These are phyloP conservation scores for Plebejus melissa DNA, from an alignment of 2,888 invertebrate genomes.

Conservation along the genomic window DNA sequence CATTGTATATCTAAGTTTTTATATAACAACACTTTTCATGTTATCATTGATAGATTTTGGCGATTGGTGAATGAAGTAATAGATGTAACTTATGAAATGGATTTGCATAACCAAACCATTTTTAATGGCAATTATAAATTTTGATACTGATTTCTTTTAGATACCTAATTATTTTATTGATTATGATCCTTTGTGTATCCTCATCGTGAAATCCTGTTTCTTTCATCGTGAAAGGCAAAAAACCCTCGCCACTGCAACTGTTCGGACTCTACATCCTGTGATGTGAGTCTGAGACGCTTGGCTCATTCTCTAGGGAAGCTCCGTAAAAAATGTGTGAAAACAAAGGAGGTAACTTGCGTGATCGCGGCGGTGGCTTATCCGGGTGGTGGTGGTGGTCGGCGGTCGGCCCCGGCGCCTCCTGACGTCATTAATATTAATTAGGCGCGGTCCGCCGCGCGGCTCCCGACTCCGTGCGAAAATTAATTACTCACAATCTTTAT, in stretches of 20 bases:
- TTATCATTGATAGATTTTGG: background rate
- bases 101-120: background rate
- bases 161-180: background rate
- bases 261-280: constrained; percentile 1
- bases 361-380: constrained; percentile 52
- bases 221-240: constrained; percentile 2
- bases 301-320: constrained; percentile 14
- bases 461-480: constrained; percentile 78
- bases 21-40: background rate
- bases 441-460: constrained; percentile 72
- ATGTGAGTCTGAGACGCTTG: constrained; percentile 6
- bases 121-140: background rate
- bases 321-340: constrained; percentile 26
- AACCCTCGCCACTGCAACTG: constrained; percentile 12
- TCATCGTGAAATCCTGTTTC: background rate
- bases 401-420: constrained; percentile 54
- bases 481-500: constrained; percentile 80
- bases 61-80: too few relatives aligned
- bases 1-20: background rate
- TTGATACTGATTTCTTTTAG: background rate
- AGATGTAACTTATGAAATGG: background rate
- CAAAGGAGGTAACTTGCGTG: constrained; percentile 31
- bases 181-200: background rate
- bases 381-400: constrained; percentile 40
- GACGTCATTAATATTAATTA: constrained; percentile 78